These are phyloP conservation scores for Epirrhoe tristata DNA, from an alignment of 2,888 invertebrate species.

Conservation along the genomic window DNA sequence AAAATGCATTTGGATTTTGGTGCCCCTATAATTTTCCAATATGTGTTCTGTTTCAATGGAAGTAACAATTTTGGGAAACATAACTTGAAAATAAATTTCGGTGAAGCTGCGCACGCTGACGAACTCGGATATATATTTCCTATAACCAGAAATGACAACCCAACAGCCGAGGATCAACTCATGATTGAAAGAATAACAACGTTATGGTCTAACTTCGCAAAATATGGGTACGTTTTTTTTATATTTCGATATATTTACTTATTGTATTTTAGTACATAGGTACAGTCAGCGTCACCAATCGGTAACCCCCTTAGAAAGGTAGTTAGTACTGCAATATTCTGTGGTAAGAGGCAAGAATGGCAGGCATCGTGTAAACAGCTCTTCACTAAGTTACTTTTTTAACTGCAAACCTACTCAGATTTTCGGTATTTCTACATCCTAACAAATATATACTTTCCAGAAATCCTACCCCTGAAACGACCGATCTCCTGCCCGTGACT, in stretches of 20 bases:
- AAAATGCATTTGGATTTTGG: constrained; percentile 33
- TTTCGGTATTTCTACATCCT: too few relatives aligned
- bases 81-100: constrained; percentile 13
- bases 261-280: too few relatives aligned
- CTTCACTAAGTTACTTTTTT: too few relatives aligned
- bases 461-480: constrained; percentile 48
- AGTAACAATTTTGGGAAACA: constrained; percentile 31
- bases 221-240: constrained; percentile 42
- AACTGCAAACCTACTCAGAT: not conserved
- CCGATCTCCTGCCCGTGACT: constrained; percentile 44
- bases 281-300: too few relatives aligned
- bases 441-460: constrained; percentile 36
- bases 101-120: constrained; percentile 40
- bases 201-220: constrained; percentile 49
- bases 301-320: not conserved
- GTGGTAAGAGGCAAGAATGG: too few relatives aligned
- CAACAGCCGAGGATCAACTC: constrained; percentile 35
- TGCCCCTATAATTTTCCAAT: constrained; percentile 34
- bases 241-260: not conserved
- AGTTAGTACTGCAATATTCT: not conserved
- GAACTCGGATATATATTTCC: constrained; percentile 43
- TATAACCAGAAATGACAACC: constrained; percentile 8
- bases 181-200: constrained; percentile 39
- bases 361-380: too few relatives aligned
- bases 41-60: constrained; percentile 41